phyloP scores from a whole-genome alignment of 2,113 vertebrate species.

The Callorhinus ursinus region DNA sequence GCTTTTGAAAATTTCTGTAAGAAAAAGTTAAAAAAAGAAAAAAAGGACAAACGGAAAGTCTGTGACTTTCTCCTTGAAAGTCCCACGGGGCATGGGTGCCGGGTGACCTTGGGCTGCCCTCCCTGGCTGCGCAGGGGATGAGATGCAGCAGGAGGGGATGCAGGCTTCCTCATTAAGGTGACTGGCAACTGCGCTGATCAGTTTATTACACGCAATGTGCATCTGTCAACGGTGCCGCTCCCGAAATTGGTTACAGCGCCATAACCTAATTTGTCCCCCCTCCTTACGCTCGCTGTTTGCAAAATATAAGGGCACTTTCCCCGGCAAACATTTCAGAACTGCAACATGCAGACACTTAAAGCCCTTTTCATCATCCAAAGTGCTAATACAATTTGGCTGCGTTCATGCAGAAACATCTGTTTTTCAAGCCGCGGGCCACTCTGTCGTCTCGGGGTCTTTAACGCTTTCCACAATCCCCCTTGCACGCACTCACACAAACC shows the following conservation, averaged over 20 bases:
- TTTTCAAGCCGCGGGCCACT: constrained; percentile 27
- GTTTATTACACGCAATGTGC: background rate
- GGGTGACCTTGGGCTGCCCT: background rate
- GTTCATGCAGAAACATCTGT: constrained; percentile 58
- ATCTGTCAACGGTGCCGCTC: background rate
- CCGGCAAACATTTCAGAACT: background rate
- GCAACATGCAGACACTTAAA: background rate
- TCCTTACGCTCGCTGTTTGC: background rate
- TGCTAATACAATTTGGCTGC: constrained; percentile 42
- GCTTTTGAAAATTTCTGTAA: background rate
- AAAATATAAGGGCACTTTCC: constrained; percentile 41
- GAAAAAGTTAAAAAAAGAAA: background rate
- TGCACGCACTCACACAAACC: background rate
- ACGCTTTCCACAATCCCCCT: background rate
- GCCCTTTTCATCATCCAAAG: constrained; percentile 54
- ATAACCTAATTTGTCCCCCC: constrained; percentile 49
- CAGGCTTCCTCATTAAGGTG: background rate
- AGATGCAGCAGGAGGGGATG: rapidly evolving
- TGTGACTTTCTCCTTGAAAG: background rate
- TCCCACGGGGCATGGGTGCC: background rate
- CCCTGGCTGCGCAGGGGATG: background rate
- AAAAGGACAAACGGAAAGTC: background rate
- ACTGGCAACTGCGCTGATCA: background rate
- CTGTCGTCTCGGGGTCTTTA: constrained; percentile 3
- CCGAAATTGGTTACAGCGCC: background rate